Conservation (phyloP, 2,888 invertebrate species). For the Chrysomela aeneicollis region DNA sequence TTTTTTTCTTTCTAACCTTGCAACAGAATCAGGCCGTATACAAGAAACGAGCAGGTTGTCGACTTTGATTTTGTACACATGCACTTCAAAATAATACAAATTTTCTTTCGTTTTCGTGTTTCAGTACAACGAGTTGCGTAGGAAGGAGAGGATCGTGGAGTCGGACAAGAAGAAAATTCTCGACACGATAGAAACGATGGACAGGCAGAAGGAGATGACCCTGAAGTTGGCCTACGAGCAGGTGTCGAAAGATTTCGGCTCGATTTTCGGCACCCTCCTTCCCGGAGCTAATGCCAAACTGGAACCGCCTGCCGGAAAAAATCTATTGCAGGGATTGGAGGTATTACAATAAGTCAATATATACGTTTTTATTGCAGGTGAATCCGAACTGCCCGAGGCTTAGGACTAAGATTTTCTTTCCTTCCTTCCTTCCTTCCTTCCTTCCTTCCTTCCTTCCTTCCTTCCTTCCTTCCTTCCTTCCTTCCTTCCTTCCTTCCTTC, state of each 20-base stretch:
- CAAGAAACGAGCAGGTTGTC: too few relatives aligned
- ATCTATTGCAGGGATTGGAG: slow-evolving; percentile 87
- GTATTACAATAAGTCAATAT: too few relatives aligned
- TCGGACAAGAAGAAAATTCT: slow-evolving; percentile 78
- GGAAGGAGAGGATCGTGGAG: slow-evolving; percentile 73
- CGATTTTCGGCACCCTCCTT: slow-evolving; percentile 90
- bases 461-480: too few relatives aligned
- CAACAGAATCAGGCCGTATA: too few relatives aligned
- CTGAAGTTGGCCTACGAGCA: slow-evolving; percentile 83
- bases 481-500: too few relatives aligned
- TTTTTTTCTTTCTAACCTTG: too few relatives aligned
- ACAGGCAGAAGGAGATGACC: slow-evolving; percentile 88
- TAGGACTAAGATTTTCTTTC: too few relatives aligned
- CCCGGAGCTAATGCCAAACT: slow-evolving; percentile 91
- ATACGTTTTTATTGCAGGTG: too few relatives aligned
- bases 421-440: too few relatives aligned
- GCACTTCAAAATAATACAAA: not conserved
- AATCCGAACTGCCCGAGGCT: too few relatives aligned
- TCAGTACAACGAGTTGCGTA: slow-evolving; percentile 70
- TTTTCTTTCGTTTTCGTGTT: slow-evolving; percentile 30
- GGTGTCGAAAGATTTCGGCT: slow-evolving; percentile 93
- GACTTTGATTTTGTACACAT: too few relatives aligned
- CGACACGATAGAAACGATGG: slow-evolving; percentile 84
- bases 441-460: too few relatives aligned
- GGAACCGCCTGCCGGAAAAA: slow-evolving; percentile 75